Base-by-base conservation (phyloP, 2,797 vertebrate species). In the Macroramphosus scolopax region DNA sequence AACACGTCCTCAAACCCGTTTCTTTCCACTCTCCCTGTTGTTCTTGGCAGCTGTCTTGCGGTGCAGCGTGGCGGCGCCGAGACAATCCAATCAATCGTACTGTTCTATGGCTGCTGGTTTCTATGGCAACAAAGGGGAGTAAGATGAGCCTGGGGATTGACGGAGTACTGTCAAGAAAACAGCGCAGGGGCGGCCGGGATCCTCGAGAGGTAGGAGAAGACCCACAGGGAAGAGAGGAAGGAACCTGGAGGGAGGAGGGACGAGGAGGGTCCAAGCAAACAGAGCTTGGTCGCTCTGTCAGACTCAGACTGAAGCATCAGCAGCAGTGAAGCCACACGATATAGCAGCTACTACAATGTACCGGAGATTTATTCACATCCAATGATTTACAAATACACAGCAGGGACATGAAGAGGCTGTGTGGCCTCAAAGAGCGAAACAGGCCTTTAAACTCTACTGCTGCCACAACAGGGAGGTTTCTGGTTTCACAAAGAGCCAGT, bases 61-160 rank as follows among this genome's bases (percentile, higher is more conserved):
- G 13, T 2, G 36, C 34, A 42, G 25, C 10, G 1, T 30, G 34
- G 42, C 25, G 13, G 10, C 50, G 46, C 41, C 51, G 44, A 64
- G 65, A 71, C 63, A 24, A 50, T 62, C 59, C 33, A 20, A 56
- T 36, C 7, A 17, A 72, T 62, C 62, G 78, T 80, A 66, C 68
- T 77, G 78, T 77, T 80, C 72, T 78, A 72, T 1, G 37, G 64
- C 63, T 12, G 17, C 12, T 0, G 42, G 80, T 85, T 80, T 63
- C 83, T 65, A 85, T 76, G 71, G 78, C 67, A 83, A 85, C 80
- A 18, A 17, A 50, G 24, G 46, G 46, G 59, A 57, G 16, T 56
- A 55, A 47, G 70, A 49, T 4, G 52, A 71, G 58, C 41, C 52
- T 14, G 29, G 47, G 55, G 30, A 22, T 44, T 75, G 81, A 88